phyloP scores from a whole-genome alignment of 2,888 invertebrate species.

The Galerucella pusilla region DNA sequence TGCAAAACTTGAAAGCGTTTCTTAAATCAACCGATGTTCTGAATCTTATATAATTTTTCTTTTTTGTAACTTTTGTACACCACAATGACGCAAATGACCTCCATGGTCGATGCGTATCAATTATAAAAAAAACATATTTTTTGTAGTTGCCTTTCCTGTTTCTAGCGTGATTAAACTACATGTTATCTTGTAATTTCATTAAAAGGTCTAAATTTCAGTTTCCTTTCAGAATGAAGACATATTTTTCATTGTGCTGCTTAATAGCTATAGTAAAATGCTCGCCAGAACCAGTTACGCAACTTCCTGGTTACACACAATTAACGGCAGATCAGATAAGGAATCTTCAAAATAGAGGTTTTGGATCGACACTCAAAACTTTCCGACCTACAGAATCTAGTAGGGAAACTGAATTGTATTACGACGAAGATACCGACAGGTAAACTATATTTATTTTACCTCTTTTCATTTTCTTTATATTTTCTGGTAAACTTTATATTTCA shows the following conservation, averaged over 20 bases:
- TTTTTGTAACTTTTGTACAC: too few species aligned
- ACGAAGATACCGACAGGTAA: slow-evolving; percentile 47
- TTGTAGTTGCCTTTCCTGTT: too few species aligned
- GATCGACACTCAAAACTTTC: slow-evolving; percentile 45
- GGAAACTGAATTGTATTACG: slow-evolving; percentile 45
- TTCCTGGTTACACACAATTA: slow-evolving; percentile 48
- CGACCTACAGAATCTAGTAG: slow-evolving; percentile 47
- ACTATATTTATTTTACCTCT: too few species aligned
- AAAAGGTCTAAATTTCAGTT: background rate
- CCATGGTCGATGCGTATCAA: too few species aligned
- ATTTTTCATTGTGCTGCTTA: slow-evolving; percentile 37
- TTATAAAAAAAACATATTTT: too few species aligned
- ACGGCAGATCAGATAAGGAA: slow-evolving; percentile 43
- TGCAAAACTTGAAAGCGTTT: too few species aligned
- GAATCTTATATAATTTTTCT: too few species aligned
- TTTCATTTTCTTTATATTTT: too few species aligned
- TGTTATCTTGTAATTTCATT: background rate
- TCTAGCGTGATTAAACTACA: background rate
- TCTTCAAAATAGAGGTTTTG: slow-evolving; percentile 49
- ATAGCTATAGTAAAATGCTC: slow-evolving; percentile 37
- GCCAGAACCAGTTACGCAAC: slow-evolving; percentile 46
- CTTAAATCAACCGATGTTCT: too few species aligned
- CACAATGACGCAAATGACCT: too few species aligned
- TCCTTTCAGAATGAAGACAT: slow-evolving; percentile 48
- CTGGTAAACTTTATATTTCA: too few species aligned